Percentiles rank a stretch among this genome's conserved stretches.
Evolutionary conservation across 1,140 invertebrate species (phyloP).

Genomic region (Trichomalopsis sarcophagae): DNA sequence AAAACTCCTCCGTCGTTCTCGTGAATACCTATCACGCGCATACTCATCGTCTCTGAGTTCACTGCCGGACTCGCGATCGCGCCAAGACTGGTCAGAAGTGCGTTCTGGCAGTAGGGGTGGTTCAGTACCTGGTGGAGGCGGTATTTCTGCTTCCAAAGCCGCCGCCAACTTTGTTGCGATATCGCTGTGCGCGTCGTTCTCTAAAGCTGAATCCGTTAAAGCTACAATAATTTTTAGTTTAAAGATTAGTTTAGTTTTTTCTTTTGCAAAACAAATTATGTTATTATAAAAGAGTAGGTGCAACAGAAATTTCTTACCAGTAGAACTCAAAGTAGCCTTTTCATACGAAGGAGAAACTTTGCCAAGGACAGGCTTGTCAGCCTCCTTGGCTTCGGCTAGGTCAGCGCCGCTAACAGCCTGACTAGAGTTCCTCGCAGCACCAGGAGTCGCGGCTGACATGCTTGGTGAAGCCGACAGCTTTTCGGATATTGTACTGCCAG

Average conservation of each 20-base stretch:
- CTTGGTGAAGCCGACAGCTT: constrained; percentile 52
- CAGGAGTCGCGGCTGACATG: constrained; percentile 29
- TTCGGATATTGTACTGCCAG: constrained; percentile 47
- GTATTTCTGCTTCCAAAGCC: constrained; percentile 70
- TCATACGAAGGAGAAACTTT: constrained; percentile 43
- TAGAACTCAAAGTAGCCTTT: constrained; percentile 34
- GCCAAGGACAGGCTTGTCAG: constrained; percentile 26
- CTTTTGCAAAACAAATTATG: neutral
- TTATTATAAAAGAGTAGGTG: neutral
- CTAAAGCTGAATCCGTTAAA: constrained; percentile 61
- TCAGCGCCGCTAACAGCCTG: constrained; percentile 11
- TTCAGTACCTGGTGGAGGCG: constrained; percentile 72
- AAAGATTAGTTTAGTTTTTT: neutral
- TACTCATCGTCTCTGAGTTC: constrained; percentile 53
- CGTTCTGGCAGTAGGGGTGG: constrained; percentile 69
- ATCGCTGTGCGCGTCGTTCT: constrained; percentile 63
- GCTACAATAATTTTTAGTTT: constrained; percentile 56
- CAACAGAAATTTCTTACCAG: neutral
- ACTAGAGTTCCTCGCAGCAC: constrained; percentile 19
- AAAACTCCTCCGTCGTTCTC: constrained; percentile 69
- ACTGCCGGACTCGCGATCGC: constrained; percentile 28
- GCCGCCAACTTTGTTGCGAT: constrained; percentile 60
- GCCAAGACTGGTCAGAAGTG: constrained; percentile 40
- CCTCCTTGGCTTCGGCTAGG: constrained; percentile 30
- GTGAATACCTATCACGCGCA: constrained; percentile 62